phyloP scores from a whole-genome alignment of 2,113 vertebrate species.

The Pomatorhinus ruficollis region DNA sequence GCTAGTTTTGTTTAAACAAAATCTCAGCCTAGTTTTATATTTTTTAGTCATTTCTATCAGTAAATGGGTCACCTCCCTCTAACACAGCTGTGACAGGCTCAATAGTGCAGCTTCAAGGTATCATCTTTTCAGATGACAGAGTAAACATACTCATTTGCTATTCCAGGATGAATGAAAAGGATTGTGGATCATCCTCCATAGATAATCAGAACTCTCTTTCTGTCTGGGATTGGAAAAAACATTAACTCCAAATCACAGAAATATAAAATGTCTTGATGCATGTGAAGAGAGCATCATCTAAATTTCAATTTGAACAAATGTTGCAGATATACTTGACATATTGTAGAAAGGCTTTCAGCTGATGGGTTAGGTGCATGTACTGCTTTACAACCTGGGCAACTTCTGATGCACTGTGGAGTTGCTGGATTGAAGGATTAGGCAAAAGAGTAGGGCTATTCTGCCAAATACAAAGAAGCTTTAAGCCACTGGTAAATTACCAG shows the following conservation, averaged over 20 bases:
- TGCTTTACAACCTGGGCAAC: neutral
- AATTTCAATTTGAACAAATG: constrained; percentile 49
- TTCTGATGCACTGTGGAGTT: neutral
- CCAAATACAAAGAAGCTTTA: neutral
- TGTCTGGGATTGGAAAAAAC: constrained; percentile 35
- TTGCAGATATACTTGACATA: constrained; percentile 20
- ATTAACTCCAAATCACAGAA: constrained; percentile 51
- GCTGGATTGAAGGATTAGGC: constrained; percentile 4
- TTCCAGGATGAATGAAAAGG: constrained; percentile 57
- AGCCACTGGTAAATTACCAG: neutral
- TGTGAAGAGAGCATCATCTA: constrained; percentile 32
- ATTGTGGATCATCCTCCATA: constrained; percentile 40
- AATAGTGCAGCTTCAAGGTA: constrained; percentile 39
- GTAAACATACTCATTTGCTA: constrained; percentile 62
- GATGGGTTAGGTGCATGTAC: neutral
- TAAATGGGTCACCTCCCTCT: constrained; percentile 39
- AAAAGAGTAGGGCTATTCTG: neutral
- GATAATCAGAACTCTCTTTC: constrained; percentile 52
- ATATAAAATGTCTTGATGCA: constrained; percentile 45
- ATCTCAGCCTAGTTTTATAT: neutral
- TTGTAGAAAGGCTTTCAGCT: constrained; percentile 19
- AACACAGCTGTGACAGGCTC: constrained; percentile 47
- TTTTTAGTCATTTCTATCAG: constrained; percentile 19
- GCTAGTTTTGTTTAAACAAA: constrained; percentile 28
- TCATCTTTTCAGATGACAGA: constrained; percentile 56